Evolutionary conservation across 1,140 invertebrate species (phyloP).

Genomic region (Stegodyphus dumicola): DNA sequence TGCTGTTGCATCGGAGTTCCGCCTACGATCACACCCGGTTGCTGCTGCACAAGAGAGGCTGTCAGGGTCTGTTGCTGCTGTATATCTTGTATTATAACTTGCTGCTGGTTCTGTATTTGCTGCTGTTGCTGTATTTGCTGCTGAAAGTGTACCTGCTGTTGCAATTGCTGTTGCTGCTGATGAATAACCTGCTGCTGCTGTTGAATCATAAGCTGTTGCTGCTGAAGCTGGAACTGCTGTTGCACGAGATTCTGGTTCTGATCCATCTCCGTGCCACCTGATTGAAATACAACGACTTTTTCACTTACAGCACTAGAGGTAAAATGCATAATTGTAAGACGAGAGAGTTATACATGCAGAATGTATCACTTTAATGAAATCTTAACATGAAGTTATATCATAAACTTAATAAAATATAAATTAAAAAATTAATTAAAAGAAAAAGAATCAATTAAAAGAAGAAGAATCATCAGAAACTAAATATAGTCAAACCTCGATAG

Average conservation of each 20-base stretch:
- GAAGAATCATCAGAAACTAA: too few relatives aligned
- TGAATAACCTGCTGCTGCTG: conserved; percentile 54
- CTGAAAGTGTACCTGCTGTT: conserved; percentile 58
- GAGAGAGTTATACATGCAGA: too few relatives aligned
- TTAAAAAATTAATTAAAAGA: too few relatives aligned
- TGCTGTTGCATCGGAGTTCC: conserved; percentile 44
- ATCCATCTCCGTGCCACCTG: conserved; percentile 58
- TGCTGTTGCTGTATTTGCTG: conserved; percentile 58
- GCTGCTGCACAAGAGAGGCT: conserved; percentile 16
- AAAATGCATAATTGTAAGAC: too few relatives aligned
- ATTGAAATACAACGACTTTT: not conserved
- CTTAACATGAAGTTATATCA: too few relatives aligned
- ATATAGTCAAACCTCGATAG: too few relatives aligned
- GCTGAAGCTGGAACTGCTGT: conserved; percentile 63
- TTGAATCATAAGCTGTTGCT: conserved; percentile 63
- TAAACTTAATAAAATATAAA: too few relatives aligned
- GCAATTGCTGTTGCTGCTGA: conserved; percentile 61
- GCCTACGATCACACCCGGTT: conserved; percentile 18
- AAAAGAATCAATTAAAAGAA: too few relatives aligned
- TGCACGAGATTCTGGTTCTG: conserved; percentile 64
- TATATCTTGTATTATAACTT: conserved; percentile 29
- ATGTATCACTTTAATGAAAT: too few relatives aligned
- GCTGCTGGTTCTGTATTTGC: conserved; percentile 66
- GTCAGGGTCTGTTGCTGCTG: conserved; percentile 47
- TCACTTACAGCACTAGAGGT: too few relatives aligned